These are phyloP conservation scores for Passer montanus DNA, from an alignment of 2,113 vertebrate species.

Conservation along the genomic window DNA sequence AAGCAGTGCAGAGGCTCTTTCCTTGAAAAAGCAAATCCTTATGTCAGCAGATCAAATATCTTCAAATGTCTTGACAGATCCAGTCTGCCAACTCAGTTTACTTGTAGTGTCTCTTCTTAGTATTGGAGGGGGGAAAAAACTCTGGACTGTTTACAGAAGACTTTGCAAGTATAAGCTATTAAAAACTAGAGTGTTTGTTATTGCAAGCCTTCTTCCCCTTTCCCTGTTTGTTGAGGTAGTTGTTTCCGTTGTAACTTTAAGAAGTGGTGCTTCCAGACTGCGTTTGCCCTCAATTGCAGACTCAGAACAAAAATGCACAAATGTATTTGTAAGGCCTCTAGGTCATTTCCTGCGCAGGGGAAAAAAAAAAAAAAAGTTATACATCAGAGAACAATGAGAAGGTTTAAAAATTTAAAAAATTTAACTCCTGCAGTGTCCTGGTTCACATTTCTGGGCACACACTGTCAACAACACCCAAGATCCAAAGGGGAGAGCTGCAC, in stretches of 20 bases:
- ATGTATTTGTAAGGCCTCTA: slow-evolving; percentile 95
- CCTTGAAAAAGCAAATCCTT: slow-evolving; percentile 64
- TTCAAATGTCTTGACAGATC: slow-evolving; percentile 82
- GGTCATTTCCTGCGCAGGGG: slow-evolving; percentile 90
- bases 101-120: slow-evolving; percentile 71
- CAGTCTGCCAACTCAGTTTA: slow-evolving; percentile 86
- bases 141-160: slow-evolving; percentile 63
- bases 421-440: not conserved
- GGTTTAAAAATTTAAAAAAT: slow-evolving; percentile 43
- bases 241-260: slow-evolving; percentile 83
- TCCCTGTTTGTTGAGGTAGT: slow-evolving; percentile 92
- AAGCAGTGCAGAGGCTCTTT: slow-evolving; percentile 73
- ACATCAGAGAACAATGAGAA: slow-evolving; percentile 63
- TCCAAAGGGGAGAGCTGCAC: not conserved
- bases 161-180: slow-evolving; percentile 49
- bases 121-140: not conserved
- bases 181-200: slow-evolving; percentile 72
- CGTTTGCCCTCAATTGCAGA: slow-evolving; percentile 74
- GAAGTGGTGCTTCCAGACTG: slow-evolving; percentile 85
- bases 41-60: slow-evolving; percentile 62
- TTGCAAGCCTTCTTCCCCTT: slow-evolving; percentile 76
- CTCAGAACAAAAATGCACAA: slow-evolving; percentile 85
- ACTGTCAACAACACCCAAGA: not conserved
- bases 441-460: not conserved
- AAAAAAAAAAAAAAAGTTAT: slow-evolving; percentile 27